Base-by-base conservation (phyloP, 2,113 vertebrate genomes). In the Riparia riparia region DNA sequence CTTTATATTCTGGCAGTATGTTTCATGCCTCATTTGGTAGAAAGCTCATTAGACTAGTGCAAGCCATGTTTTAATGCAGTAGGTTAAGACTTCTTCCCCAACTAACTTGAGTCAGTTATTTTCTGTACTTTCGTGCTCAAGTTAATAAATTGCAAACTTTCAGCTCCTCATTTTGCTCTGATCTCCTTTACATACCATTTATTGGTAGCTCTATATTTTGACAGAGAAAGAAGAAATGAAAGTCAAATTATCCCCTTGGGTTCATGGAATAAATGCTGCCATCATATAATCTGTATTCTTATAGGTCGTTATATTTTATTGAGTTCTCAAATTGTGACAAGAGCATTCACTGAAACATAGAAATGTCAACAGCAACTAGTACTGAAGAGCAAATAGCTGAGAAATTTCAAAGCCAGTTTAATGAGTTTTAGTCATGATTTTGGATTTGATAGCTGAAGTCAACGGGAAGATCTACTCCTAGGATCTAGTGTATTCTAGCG, bases 11-110 rank as follows among this genome's bases (percentile, higher is more conserved):
- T 97, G 87, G 89, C 96, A 97, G 96, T 90, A 95, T 78, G 94
- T 95, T 98, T 97, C 95, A 98, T 97, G 97, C 98, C 95, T 98
- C 98, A 98, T 98, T 98, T 97, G 90, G 94, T 84, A 94, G 86
- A 97, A 96, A 98, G 97, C 97, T 98, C 98, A 98, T 98, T 97
- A 98, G 83, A 96, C 96, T 96, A 91, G 91, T 84, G 90, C 90
- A 93, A 96, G 82, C 84, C 92, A 92, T 86, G 90, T 93, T 98
- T 97, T 97, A 98, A 97, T 95, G 89, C 90, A 96, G 82, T 96
- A 98, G 95, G 90, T 97, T 98, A 94, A 96, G 92, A 94, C 29
- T 95, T 93, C 92, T 95, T 96, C 95, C 92, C 60, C 71, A 94
- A 91, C 85, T 91, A 96, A 96, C 95, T 94, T 94, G 82, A 97